These are phyloP conservation scores for Danio choprae DNA, from an alignment of 2,797 vertebrate species.

Conservation along the genomic window DNA sequence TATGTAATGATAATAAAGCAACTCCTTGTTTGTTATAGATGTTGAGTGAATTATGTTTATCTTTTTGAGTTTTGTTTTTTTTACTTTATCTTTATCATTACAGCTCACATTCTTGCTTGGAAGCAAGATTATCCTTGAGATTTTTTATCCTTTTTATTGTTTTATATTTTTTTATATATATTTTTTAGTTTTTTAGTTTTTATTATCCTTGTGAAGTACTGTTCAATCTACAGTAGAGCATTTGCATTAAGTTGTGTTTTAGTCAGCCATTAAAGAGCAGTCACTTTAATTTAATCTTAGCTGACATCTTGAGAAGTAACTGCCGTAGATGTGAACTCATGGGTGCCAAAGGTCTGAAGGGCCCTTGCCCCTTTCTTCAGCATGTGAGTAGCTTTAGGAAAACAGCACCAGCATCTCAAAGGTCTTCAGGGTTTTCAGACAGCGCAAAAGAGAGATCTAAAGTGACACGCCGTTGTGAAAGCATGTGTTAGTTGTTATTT, in stretches of 20 bases:
- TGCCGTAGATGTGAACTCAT: slow-evolving; percentile 27
- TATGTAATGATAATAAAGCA: too few relatives aligned
- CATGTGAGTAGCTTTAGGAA: slow-evolving; percentile 21
- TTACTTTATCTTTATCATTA: too few relatives aligned
- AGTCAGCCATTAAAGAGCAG: slow-evolving; percentile 21
- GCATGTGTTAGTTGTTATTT: slow-evolving; percentile 58
- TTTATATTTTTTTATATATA: too few relatives aligned
- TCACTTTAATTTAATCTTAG: slow-evolving; percentile 23
- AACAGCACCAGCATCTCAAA: not conserved
- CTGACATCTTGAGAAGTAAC: slow-evolving; percentile 22
- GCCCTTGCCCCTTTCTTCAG: not conserved
- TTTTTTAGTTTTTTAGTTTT: too few relatives aligned
- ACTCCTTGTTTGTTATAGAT: too few relatives aligned
- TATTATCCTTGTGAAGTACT: not conserved
- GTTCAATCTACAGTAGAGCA: not conserved
- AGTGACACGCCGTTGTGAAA: slow-evolving; percentile 38
- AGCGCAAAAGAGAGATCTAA: slow-evolving; percentile 18
- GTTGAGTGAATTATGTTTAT: too few relatives aligned
- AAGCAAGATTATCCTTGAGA: too few relatives aligned
- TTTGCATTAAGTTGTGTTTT: slow-evolving; percentile 1
- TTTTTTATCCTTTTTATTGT: too few relatives aligned
- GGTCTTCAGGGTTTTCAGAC: slow-evolving; percentile 6
- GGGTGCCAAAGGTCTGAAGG: slow-evolving; percentile 13
- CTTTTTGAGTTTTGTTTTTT: too few relatives aligned
- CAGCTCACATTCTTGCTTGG: too few relatives aligned